A percentile compares a stretch with the other conserved stretches of the same genome.
Evolutionary conservation across 2,888 invertebrate genomes (phyloP).

Genomic region (Aricia artaxerxes): DNA sequence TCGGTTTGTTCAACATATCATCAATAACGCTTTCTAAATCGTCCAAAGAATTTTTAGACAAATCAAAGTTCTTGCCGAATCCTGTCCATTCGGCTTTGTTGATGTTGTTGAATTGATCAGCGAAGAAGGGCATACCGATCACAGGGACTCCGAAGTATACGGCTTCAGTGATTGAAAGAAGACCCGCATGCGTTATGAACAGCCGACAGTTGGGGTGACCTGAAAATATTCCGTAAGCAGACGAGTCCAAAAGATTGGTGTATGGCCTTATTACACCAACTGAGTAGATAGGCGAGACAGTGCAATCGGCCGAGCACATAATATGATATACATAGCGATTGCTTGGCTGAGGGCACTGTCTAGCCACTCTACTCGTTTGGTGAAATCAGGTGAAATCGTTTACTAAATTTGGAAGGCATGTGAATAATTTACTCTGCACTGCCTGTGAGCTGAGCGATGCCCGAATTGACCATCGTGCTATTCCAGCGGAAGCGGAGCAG

Average conservation of each 20-base stretch:
- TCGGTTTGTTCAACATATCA: conserved; percentile 44
- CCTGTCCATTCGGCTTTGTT: conserved; percentile 51
- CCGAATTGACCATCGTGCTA: too few species aligned
- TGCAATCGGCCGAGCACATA: too few species aligned
- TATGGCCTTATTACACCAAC: too few species aligned
- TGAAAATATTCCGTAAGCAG: conserved; percentile 40
- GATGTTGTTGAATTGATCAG: conserved; percentile 55
- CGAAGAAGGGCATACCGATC: conserved; percentile 55
- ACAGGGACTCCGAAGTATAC: conserved; percentile 53
- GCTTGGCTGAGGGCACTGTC: too few species aligned
- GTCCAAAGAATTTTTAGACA: conserved; percentile 44
- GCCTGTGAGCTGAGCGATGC: background rate
- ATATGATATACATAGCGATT: too few species aligned
- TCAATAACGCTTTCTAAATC: conserved; percentile 48
- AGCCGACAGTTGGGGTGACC: conserved; percentile 55
- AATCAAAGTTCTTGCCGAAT: conserved; percentile 47
- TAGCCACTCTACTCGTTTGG: too few species aligned
- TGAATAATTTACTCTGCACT: background rate
- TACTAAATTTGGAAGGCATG: background rate
- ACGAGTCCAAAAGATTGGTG: background rate
- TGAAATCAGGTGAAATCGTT: too few species aligned
- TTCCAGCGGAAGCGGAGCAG: too few species aligned
- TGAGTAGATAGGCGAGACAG: too few species aligned
- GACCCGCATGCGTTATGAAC: conserved; percentile 59
- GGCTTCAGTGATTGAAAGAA: conserved; percentile 54